Conservation (phyloP, 2,113 vertebrate genomes). For the Austrofundulus limnaeus region DNA sequence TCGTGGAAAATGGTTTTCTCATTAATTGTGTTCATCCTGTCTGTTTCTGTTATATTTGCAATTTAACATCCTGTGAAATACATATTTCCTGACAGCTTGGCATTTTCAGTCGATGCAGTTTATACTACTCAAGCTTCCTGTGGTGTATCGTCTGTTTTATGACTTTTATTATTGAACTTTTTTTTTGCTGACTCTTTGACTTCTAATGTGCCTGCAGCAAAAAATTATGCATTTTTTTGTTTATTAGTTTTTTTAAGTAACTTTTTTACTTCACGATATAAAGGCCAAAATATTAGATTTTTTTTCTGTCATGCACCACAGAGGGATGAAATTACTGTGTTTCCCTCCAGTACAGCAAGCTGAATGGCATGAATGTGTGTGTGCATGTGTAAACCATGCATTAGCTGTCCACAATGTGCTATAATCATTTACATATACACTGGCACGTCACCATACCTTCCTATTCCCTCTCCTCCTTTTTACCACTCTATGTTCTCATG, state of each 20-base stretch:
- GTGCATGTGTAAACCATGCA: constrained; percentile 20
- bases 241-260: constrained; percentile 43
- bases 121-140: constrained; percentile 31
- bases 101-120: constrained; percentile 46
- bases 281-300: constrained; percentile 45
- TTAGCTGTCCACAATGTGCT: constrained; percentile 53
- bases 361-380: constrained; percentile 22
- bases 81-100: constrained; percentile 46
- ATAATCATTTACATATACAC: constrained; percentile 59
- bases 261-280: constrained; percentile 10
- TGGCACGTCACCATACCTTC: constrained; percentile 28
- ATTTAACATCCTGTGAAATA: constrained; percentile 53
- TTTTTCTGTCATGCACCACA: constrained; percentile 16
- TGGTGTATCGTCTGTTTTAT: constrained; percentile 49
- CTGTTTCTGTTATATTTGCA: constrained; percentile 34
- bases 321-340: constrained; percentile 28
- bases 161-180: constrained; percentile 45
- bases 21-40: constrained; percentile 52
- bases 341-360: constrained; percentile 19
- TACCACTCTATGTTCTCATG: constrained; percentile 26
- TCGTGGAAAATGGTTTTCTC: constrained; percentile 42
- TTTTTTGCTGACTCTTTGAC: constrained; percentile 57
- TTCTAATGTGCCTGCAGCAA: constrained; percentile 23
- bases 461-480: constrained; percentile 21
- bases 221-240: constrained; percentile 30